Percentiles rank a stretch among this genome's conserved stretches.
Evolutionary conservation across 1,140 invertebrate species (phyloP).

Genomic region (Ceratosolen solmsi): DNA sequence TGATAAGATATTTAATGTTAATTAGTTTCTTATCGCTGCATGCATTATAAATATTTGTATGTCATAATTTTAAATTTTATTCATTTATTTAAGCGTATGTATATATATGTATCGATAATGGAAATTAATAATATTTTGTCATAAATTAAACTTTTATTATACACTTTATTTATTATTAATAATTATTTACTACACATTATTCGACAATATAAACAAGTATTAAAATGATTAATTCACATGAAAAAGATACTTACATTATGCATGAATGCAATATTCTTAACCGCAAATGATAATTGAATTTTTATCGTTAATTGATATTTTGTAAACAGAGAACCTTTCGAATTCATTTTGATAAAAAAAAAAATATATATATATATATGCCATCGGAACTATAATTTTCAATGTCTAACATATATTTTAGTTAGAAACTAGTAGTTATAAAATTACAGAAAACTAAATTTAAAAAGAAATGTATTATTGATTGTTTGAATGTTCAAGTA

Average conservation of each 20-base stretch:
- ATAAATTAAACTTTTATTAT: no score
- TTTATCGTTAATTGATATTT: conserved; percentile 5
- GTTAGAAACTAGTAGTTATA: no score
- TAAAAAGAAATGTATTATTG: no score
- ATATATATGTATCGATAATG: no score
- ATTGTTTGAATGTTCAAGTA: no score
- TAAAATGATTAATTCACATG: not conserved
- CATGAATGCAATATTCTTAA: not conserved
- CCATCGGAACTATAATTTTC: not conserved
- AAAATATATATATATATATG: no score
- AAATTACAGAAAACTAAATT: no score
- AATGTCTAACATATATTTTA: no score
- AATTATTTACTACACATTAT: not conserved
- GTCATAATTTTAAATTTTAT: not conserved
- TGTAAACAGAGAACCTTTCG: not conserved
- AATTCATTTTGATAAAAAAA: not conserved
- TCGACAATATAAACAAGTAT: not conserved
- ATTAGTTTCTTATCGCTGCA: not conserved
- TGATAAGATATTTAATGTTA: not conserved
- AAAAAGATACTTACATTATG: not conserved
- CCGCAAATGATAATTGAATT: not conserved
- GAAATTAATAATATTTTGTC: no score
- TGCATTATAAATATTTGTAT: not conserved
- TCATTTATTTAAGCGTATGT: no score
- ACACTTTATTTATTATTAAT: not conserved